Evolutionary conservation across 2,113 vertebrate species (phyloP), one percentile per base, ranked within the genome.

Genomic region (Rallus limicola): DNA sequence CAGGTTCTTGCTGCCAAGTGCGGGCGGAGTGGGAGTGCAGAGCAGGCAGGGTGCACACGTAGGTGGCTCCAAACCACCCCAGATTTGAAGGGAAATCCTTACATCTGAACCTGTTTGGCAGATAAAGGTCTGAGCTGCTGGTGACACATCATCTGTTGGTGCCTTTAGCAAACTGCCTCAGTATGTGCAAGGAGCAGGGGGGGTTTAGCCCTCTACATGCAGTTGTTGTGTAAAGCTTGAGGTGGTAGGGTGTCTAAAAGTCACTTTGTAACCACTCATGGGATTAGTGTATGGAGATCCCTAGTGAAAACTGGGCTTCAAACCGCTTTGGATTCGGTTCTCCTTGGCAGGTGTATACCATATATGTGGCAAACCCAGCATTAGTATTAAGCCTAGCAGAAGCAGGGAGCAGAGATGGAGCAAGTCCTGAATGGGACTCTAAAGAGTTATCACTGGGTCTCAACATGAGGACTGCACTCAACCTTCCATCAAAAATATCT

Each of bases 21-120:
- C n/a, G 34, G 82, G 81, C 1, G 0, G 7, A 6, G 64, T 1
- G 48, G 70, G 63, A 56, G 78, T 1, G 0, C 25, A 1, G 86
- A 6, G 29, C 2, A 53, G 64, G 86, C 15, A 36, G 65, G 62
- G 29, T 12, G 36, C 64, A 7, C 0, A 0, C 2, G 33, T 4
- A 1, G 53, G 13, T 69, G 68, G 62, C 3, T 24, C 67, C 28
- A 52, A 72, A 55, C 11, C 53, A 2, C 11, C 67, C 36, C 44
- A 40, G 1, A 6, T 21, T 23, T 19, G 31, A 87, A 82, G 50
- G 53, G 67, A 68, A 88, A 6, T 6, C 62, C 82, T 42, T 40
- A 7, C 63, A 40, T 34, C 67, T 19, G 48, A 79, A 16, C 34
- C n/a, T 38, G 1, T 20, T 67, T 6, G 77, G 86, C 77, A 71